Base-by-base conservation (phyloP, 2,113 vertebrate genomes). In the Alethe castanea region DNA sequence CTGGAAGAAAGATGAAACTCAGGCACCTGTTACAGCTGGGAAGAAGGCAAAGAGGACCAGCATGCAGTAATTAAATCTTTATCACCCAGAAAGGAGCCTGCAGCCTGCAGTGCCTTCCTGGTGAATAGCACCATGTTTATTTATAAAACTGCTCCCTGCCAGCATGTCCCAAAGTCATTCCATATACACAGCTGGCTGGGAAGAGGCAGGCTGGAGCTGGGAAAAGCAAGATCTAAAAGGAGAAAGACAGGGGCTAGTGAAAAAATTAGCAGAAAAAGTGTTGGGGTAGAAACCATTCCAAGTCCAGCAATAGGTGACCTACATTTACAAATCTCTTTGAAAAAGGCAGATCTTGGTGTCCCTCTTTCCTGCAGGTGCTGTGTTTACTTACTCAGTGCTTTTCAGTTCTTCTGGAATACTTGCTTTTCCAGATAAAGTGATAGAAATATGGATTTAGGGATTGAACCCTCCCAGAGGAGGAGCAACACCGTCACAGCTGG, bases 91-190 rank as follows among this genome's bases (percentile, higher is more conserved):
- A 65, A 78, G 64, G 60, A 83, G 33, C n/a, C 59, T 79, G 65
- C 83, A 95, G 66, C 90, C 67, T 93, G 64, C 2, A 7, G 66
- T 73, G 77, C 11, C 77, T 96, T 95, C 81, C 67, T 92, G 64
- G 90, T 74, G 96, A 91, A 91, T 65, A 94, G 91, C 79, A 90
- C 73, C 60, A 76, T 20, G 65, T 92, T 95, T 96, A 95, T 96
- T 97, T 96, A 96, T 94, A 95, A 95, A 94, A 47, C 31, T 62
- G 14, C 38, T 95, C 81, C 71, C 64, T 88, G 48, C 79, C 83
- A 90, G 86, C 66, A 24, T 84, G 81, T 91, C 94, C 92, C 61
- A 84, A 53, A 95, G 72, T 87, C 22, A 71, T 92, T 80, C 90
- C 53, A 86, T 35, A 65, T 40, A 53, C 83, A 95, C 72, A 78